Percentiles rank a stretch among this genome's conserved stretches.
Conservation (phyloP, 92 coral and sea anemone species). For the Zoanthus solanderi region DNA sequence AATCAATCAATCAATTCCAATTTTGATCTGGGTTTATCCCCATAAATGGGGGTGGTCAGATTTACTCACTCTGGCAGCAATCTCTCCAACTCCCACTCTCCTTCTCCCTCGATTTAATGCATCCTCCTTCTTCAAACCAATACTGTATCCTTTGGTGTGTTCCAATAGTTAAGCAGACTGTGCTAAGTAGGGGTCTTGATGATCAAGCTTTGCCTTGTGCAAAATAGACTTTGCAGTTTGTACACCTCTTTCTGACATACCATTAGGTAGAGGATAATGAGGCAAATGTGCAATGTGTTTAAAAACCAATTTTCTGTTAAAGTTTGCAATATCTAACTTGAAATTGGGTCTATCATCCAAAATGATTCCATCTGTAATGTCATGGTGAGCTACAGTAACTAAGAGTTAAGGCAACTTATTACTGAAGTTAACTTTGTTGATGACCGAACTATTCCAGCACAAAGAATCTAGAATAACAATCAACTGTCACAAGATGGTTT, state of each 20-base stretch:
- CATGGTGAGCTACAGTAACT: conserved; percentile 1
- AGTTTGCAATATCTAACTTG: conserved; percentile 10
- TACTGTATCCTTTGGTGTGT: conserved; percentile 42
- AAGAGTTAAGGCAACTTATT: conserved; percentile 9
- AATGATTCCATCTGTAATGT: conserved; percentile 5
- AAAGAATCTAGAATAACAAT: conserved; percentile 3
- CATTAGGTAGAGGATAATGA: conserved; percentile 19
- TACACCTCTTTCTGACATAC: conserved; percentile 45
- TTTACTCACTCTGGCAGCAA: too few relatives aligned
- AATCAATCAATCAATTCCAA: too few relatives aligned
- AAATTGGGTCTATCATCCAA: neutral
- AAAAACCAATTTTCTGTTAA: conserved; percentile 17
- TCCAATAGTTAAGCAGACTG: conserved; percentile 44
- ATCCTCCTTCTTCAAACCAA: too few relatives aligned
- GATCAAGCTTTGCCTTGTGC: conserved; percentile 39
- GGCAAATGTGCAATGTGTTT: conserved; percentile 19
- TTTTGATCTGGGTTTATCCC: too few relatives aligned
- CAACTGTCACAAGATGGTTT: neutral
- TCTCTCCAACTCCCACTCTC: too few relatives aligned
- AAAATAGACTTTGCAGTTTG: conserved; percentile 42
- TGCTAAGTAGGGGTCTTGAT: conserved; percentile 41
- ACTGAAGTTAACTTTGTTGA: conserved; percentile 1
- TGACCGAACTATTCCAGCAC: neutral
- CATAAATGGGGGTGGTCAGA: too few relatives aligned
- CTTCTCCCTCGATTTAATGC: too few relatives aligned